Percentiles rank a stretch among this genome's conserved stretches.
Evolutionary conservation across 2,797 vertebrate species (phyloP).

Genomic region (Poecilia gillii): DNA sequence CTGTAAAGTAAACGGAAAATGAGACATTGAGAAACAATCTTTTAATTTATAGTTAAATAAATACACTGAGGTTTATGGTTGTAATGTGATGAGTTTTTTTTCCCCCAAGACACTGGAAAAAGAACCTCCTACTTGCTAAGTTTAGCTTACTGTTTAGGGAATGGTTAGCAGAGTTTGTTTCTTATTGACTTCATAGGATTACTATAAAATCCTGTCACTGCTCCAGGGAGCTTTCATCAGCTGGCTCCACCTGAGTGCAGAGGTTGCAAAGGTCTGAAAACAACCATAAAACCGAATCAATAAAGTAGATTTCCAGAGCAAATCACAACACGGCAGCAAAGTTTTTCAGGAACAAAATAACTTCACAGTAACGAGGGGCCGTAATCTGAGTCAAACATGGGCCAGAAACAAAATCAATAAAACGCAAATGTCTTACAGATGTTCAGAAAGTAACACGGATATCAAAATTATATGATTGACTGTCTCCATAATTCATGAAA

Average conservation of each 20-base stretch:
- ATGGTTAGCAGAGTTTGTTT: not conserved
- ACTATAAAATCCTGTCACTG: not conserved
- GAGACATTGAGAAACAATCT: not conserved
- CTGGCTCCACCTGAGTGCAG: too few species aligned
- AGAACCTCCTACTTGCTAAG: not conserved
- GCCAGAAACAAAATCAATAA: not conserved
- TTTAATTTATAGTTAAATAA: not conserved
- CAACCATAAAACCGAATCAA: not conserved
- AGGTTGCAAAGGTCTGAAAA: not conserved
- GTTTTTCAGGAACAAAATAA: not conserved
- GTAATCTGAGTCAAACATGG: not conserved
- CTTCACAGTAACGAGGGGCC: not conserved
- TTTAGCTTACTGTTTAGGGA: not conserved
- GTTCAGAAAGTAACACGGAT: not conserved
- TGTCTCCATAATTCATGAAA: not conserved
- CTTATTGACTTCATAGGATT: not conserved
- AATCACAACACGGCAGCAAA: not conserved
- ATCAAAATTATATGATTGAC: not conserved
- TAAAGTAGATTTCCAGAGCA: not conserved
- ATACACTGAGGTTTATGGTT: not conserved
- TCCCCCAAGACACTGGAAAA: not conserved
- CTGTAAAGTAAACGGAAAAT: not conserved
- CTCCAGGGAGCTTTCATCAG: not conserved
- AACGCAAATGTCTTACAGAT: not conserved
- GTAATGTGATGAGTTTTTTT: not conserved